These are phyloP conservation scores for Brachymystax lenok DNA, from an alignment of 2,797 vertebrate genomes.

Conservation along the genomic window DNA sequence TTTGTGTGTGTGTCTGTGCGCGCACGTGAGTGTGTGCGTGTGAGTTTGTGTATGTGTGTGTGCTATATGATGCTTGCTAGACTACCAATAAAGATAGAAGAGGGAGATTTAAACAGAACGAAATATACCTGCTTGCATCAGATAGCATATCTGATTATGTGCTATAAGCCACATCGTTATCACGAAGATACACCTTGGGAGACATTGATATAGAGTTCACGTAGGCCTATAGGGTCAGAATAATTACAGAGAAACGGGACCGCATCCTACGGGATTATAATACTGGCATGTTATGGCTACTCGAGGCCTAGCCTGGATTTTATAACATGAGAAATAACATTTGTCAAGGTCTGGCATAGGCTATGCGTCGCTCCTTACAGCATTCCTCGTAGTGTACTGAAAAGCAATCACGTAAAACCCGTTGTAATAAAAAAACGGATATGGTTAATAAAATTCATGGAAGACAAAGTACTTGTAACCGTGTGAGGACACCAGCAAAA, in stretches of 20 bases:
- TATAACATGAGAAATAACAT: background rate
- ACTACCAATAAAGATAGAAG: background rate
- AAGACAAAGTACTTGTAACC: background rate
- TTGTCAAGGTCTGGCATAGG: too few relatives aligned
- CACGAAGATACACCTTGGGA: conserved; percentile 51
- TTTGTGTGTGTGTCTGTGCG: too few relatives aligned
- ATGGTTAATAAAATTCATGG: background rate
- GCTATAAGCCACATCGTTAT: conserved; percentile 66
- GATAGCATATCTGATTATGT: conserved; percentile 71
- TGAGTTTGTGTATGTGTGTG: conserved; percentile 8
- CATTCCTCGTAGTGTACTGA: background rate
- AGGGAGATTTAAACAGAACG: conserved; percentile 47
- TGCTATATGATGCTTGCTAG: background rate
- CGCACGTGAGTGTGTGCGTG: background rate
- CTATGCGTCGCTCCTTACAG: background rate
- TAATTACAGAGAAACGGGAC: background rate
- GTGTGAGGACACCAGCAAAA: background rate
- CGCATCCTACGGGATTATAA: background rate
- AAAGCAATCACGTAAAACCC: too few relatives aligned
- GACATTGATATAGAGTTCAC: background rate
- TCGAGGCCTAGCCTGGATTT: background rate
- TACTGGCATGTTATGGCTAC: background rate
- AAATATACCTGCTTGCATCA: conserved; percentile 52
- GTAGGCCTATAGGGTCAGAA: background rate
- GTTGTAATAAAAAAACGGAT: too few relatives aligned